Evolutionary conservation across 2,888 invertebrate species (phyloP).

Genomic region (Spilarctia lutea): DNA sequence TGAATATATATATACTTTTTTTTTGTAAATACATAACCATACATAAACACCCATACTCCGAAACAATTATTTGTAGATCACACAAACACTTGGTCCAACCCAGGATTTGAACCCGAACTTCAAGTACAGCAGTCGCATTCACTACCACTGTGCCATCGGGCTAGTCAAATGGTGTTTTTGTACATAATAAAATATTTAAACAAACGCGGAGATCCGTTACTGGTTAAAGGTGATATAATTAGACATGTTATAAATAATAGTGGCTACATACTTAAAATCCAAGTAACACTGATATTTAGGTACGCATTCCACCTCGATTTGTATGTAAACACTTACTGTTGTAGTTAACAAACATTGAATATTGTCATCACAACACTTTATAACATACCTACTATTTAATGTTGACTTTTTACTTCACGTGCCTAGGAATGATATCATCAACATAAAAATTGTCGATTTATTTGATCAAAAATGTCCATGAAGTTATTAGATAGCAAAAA

Average conservation of each 20-base stretch:
- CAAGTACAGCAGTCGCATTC: too few species aligned
- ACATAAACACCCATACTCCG: too few species aligned
- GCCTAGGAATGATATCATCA: conserved; percentile 5
- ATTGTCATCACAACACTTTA: conserved; percentile 11
- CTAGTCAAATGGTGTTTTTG: too few species aligned
- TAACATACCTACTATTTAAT: background rate
- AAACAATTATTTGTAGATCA: too few species aligned
- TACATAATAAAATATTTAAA: too few species aligned
- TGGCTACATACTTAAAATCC: background rate
- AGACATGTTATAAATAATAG: background rate
- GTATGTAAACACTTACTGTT: background rate
- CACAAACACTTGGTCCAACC: too few species aligned
- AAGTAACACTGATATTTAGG: background rate
- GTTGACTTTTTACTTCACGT: conserved; percentile 6
- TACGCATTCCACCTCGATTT: background rate
- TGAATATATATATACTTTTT: too few species aligned
- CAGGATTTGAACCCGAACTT: too few species aligned
- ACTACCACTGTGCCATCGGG: too few species aligned
- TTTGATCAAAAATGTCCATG: background rate
- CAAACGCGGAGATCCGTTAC: too few species aligned
- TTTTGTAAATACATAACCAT: too few species aligned
- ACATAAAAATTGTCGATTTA: background rate
- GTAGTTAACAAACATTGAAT: conserved; percentile 7
- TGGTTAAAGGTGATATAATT: too few species aligned
- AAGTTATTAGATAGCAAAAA: background rate